Evolutionary conservation across 2,888 invertebrate species (phyloP), one percentile per base, ranked within the genome.

Genomic region (Rosalia funebris): DNA sequence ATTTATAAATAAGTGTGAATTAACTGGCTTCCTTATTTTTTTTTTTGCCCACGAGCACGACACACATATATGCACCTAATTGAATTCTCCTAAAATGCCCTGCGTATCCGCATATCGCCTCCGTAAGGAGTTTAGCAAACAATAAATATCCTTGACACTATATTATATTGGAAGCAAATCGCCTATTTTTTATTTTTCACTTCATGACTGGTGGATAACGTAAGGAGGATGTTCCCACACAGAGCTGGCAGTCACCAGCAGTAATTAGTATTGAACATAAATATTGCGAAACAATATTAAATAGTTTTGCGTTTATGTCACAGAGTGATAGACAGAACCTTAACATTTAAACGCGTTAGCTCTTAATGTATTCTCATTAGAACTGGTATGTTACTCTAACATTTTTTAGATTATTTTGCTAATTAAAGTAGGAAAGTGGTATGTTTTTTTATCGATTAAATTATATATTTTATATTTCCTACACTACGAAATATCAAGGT

Each of bases 171-270:
- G 15, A 14, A 31, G 3, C 37, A 15, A 19, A 19, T 25, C 25
- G 37, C 16, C 50, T 39, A 15, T 12, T 39, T 50, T 39, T 10
- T 25, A 31, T 25, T 50, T 37, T 50, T 36, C 19, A 48, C 12
- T 50, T 25, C 50, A 41, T 15, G 37, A 50, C 20, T 50, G 3
- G 39, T 39, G 39, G 39, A 48, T 17, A 36, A 14, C 14, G 37
- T 39, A 16, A 39, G 25, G 20, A 50, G 50, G 50, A 50, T 50
- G 50, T 50, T 50, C 50, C 50, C 50, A 50, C 50, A 50, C 39
- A 41, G 48, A 34, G 17, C 5, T n/a, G 34, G 48, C 34, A 48
- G 36, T 32, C 32, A 7, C 42, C 4, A 16, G 25, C 31, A 37
- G 17, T 36, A 17, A 36, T 34, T 4, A 39, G 14, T 50, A 41